Base-by-base conservation (phyloP, 2,888 invertebrate genomes). In the Heteromurus nitidus region DNA sequence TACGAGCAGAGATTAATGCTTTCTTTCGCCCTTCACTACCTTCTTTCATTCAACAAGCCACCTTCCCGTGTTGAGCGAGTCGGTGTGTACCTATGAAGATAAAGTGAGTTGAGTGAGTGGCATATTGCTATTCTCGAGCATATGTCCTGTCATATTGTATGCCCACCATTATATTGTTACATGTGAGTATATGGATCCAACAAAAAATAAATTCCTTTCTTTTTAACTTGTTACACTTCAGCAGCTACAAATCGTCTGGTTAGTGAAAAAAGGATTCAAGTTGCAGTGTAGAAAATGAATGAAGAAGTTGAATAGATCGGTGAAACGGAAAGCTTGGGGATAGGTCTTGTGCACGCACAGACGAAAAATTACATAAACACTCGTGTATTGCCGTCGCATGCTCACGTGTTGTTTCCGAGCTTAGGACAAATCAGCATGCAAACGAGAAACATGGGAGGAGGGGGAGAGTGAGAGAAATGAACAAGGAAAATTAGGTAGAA, bases 1-100 rank as follows among this genome's bases (percentile, higher is more conserved):
- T 13, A 16, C 47, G 47, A 22, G 69, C 53, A 79, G 64, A 79
- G 79, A 79, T 79, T 79, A 79, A 79, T 79, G 72, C 55, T 53
- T 70, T 79, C 55, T 44, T 72, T 79, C 65, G 53, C 79, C 70
- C 79, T 79, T 65, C 72, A 64, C 64, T 79, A 55, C 65, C 65
- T 72, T 65, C 65, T 42, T 65, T 24, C 79, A 69, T 70, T 79
- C 58, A 67, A 60, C 58, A 67, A 67, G 75, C 75, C 50, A 30
- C 73, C 58, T 30, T 47, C 16, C 47, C 47, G 55, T 26, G 13
- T 26, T 26, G 47, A 3, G 47, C 24, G n/a, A 18, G 22, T 53
- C 47, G n/a, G 47, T 11, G 7, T 47, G 47, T 13, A 36, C 13
- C 36, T 36, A 9, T 9, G 36, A 36, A 9, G 36, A 36, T 9